Evolutionary conservation across 2,888 invertebrate genomes (phyloP), one percentile per base, ranked within the genome.

Genomic region (Drosophila robusta): DNA sequence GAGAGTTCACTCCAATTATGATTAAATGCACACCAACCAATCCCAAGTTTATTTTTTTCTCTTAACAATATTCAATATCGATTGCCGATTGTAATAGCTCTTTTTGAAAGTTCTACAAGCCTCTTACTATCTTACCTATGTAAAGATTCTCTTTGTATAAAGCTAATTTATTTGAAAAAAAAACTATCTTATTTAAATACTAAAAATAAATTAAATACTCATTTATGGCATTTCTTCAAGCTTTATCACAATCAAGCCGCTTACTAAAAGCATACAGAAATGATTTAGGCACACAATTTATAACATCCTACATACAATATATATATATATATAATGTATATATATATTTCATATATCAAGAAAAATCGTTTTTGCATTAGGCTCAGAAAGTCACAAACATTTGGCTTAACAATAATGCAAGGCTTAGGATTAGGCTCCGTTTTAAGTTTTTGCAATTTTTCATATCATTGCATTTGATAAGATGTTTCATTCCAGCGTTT

Each of bases 181-280:
- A 22, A 34, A 12, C 16, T 22, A 11, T 50, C 9, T 45, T 18
- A 18, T 12, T 29, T 45, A 18, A 45, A 24, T 34, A 16, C 26
- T 26, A 26, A 11, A 44, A 24, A n/a, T n/a, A n/a, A n/a, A n/a
- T n/a, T 44, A n/a, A 22, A n/a, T n/a, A 50, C 11, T 56, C 62
- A 73, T 72, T 54, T 57, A 3, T 5, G 54, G 58, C 56, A 70
- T 57, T 47, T 60, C 8, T 38, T 56, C 32, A 54, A 69, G 62
- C 42, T 69, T 52, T 61, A 18, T 65, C 56, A 61, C 58, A 18
- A 45, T 16, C 29, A 38, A 51, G 55, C 45, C 38, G 65, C 70
- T 70, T 64, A 2, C 29, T 9, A 9, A 29, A 9, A 29, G 29
- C 29, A 29, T 26, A 26, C 7, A 24, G 44, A 36, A 38, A 42